Conservation (phyloP, 2,113 vertebrate genomes). For the Parus major region DNA sequence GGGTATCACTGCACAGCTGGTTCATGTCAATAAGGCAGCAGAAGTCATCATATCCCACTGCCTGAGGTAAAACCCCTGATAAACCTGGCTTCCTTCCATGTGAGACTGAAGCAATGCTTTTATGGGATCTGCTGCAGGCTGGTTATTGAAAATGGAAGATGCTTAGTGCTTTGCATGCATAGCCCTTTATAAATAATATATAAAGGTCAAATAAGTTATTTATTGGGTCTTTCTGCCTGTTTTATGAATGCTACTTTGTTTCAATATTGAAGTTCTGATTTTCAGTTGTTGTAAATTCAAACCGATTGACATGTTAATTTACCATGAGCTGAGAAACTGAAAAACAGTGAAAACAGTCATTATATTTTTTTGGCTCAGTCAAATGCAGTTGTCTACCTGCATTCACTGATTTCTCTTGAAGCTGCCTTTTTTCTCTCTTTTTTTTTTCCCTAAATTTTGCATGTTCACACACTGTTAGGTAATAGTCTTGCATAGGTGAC, state of each 20-base stretch:
- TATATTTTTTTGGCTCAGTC: background rate
- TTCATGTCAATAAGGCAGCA: conserved; percentile 34
- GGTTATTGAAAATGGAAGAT: conserved; percentile 17
- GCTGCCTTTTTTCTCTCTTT: background rate
- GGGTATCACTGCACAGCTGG: background rate
- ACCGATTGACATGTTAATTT: background rate
- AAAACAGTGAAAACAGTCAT: background rate
- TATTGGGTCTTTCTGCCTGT: background rate
- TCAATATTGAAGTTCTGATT: conserved; percentile 1
- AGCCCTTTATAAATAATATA: conserved; percentile 13
- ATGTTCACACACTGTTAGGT: background rate
- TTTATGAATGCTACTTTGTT: background rate
- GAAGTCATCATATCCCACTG: background rate
- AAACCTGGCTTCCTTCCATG: background rate
- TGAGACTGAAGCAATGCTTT: background rate
- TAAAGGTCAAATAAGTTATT: conserved; percentile 37
- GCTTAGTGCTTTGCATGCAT: background rate
- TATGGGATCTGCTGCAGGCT: background rate
- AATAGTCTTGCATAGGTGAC: background rate
- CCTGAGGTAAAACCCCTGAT: background rate
- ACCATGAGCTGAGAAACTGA: background rate
- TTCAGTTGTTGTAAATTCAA: conserved; percentile 11
- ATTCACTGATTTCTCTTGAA: background rate
- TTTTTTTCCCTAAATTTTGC: background rate
- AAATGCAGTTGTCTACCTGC: background rate